A percentile compares a stretch with the other conserved stretches of the same genome.
These are phyloP conservation scores for Cinclus mexicanus DNA, from an alignment of 2,113 vertebrate species.

Conservation along the genomic window DNA sequence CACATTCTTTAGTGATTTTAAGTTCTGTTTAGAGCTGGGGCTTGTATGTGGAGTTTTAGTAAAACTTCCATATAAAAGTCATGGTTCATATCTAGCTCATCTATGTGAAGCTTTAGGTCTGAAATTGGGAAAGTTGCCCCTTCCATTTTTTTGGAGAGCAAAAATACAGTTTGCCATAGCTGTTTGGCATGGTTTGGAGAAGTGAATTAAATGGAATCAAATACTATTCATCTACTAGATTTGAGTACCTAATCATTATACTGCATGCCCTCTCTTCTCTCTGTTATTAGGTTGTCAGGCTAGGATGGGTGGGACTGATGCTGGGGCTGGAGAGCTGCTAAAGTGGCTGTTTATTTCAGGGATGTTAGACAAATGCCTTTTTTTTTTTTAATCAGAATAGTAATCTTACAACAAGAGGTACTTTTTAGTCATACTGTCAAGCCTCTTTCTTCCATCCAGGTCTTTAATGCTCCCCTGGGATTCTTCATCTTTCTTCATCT, in stretches of 20 bases:
- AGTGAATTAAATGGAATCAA: background rate
- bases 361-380: background rate
- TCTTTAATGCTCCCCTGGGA: background rate
- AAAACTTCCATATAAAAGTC: background rate
- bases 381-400: background rate
- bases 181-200: background rate
- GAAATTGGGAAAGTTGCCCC: background rate
- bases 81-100: background rate
- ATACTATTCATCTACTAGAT: background rate
- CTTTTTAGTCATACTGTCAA: background rate
- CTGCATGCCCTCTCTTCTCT: background rate
- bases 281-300: background rate
- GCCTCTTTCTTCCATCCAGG: background rate
- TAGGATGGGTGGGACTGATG: background rate
- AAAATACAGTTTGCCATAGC: background rate
- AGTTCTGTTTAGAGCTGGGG: background rate
- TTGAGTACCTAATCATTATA: background rate
- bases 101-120: background rate
- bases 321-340: background rate
- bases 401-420: background rate
- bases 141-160: background rate
- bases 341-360: background rate
- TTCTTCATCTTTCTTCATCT: background rate
- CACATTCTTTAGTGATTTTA: background rate
- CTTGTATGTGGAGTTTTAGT: rapidly evolving